Base-by-base conservation (phyloP, 2,888 invertebrate genomes). In the Cyclophora punctaria region DNA sequence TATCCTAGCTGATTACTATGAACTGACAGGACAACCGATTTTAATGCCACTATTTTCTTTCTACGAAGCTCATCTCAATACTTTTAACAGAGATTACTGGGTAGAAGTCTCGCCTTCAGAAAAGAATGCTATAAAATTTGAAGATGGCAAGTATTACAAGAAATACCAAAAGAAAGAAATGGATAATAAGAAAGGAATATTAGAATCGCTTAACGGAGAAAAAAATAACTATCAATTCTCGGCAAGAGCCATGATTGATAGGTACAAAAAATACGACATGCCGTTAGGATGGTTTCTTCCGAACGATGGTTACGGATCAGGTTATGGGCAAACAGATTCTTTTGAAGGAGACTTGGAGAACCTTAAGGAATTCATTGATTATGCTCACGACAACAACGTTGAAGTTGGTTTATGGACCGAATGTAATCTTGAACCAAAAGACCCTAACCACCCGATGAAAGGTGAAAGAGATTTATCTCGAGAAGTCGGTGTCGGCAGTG, bases 81-180 rank as follows among this genome's bases (percentile, higher is more conserved):
- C 84, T 5, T 88, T 86, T 55, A 88, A 88, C 59, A 74, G 87
- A 33, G 86, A 88, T 60, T 87, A 80, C 66, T 88, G 87, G 87
- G 86, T 87, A 2, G 64, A 75, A 71, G 84, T 80, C 5, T 52
- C 52, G 3, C 43, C 69, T 41, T 64, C 71, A 34, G 74, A 68
- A 0, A 45, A 62, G 4, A 71, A 71, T 0, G 82, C 84, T 3
- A 76, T 83, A 51, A 62, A 80, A 43, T 86, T 78, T 56, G 86
- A 88, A 73, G 86, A 88, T 54, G 83, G 83, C 2, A 62, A 69
- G 48, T 86, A 81, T 66, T 87, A 88, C 52, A 87, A 81, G 65
- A 63, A 71, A 44, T 85, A 75, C 58, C 67, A 83, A 54, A 86
- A 85, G 3, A 65, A 75, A 48, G 71, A 85, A 40, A 66, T 85